phyloP scores from a whole-genome alignment of 92 coral and sea anemone genomes.

The Epizoanthus scotinus region DNA sequence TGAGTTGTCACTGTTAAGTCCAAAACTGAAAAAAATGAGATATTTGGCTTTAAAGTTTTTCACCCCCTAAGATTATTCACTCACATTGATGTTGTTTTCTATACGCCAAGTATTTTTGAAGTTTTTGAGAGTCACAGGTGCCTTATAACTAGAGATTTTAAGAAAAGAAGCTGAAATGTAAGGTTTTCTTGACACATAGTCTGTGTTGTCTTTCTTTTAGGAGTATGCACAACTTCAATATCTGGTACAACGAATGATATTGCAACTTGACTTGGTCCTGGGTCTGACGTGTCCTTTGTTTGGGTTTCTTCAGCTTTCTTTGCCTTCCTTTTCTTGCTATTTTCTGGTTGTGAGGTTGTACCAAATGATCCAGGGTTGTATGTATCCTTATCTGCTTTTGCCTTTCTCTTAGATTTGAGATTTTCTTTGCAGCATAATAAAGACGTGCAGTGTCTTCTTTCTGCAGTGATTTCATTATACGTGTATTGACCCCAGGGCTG shows the following conservation, averaged over 20 bases:
- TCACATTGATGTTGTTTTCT: conserved; percentile 1
- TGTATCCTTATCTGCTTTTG: conserved; percentile 32
- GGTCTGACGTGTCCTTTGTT: conserved; percentile 35
- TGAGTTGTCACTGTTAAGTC: conserved; percentile 29
- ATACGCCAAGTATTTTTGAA: conserved; percentile 29
- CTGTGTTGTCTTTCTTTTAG: conserved; percentile 14
- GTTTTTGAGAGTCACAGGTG: conserved; percentile 26
- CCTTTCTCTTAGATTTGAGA: conserved; percentile 30
- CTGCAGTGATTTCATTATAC: too few relatives aligned
- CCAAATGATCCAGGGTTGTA: conserved; percentile 42
- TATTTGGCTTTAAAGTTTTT: conserved; percentile 16
- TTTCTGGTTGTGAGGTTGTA: conserved; percentile 39
- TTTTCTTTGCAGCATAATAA: too few relatives aligned
- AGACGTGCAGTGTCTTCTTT: too few relatives aligned
- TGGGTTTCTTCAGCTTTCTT: conserved; percentile 25
- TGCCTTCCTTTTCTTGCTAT: conserved; percentile 10
- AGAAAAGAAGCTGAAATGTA: conserved; percentile 33
- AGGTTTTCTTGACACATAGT: conserved; percentile 25
- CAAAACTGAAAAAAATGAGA: conserved; percentile 24
- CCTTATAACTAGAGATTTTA: conserved; percentile 13
- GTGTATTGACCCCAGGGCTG: too few relatives aligned
- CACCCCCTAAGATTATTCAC: not conserved
- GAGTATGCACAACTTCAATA: conserved; percentile 19
- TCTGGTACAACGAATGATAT: conserved; percentile 29
- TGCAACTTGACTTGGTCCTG: conserved; percentile 12